Percentiles rank a stretch among this genome's conserved stretches.
These are phyloP conservation scores for Trichogramma dendrolimi DNA, from an alignment of 2,888 invertebrate species.

Conservation along the genomic window DNA sequence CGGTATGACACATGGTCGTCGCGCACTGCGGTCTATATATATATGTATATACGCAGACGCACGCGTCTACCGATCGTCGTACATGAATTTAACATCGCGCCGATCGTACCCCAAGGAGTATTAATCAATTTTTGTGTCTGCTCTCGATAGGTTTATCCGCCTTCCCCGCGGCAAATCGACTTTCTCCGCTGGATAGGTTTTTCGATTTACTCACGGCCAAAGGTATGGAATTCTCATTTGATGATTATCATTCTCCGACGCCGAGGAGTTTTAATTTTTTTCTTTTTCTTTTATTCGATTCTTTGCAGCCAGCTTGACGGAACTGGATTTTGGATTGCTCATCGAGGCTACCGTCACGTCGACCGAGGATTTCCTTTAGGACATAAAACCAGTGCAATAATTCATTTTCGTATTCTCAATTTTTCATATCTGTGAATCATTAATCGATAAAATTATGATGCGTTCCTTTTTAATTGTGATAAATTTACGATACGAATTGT, in stretches of 20 bases:
- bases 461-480: no score
- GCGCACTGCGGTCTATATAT: no score
- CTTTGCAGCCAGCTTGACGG: slow-evolving; percentile 69
- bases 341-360: slow-evolving; percentile 77
- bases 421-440: no score
- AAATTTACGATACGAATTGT: no score
- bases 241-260: not conserved
- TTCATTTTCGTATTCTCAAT: no score
- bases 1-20: slow-evolving; percentile 32
- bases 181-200: slow-evolving; percentile 79
- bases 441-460: no score
- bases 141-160: slow-evolving; percentile 64
- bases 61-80: no score
- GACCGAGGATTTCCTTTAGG: slow-evolving; percentile 55
- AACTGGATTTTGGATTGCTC: slow-evolving; percentile 78
- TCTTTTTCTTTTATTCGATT: slow-evolving; percentile 16
- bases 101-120: not conserved
- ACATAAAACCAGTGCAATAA: not conserved
- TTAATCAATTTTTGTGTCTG: slow-evolving; percentile 13
- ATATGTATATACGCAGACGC: no score
- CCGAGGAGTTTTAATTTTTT: not conserved
- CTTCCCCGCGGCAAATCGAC: slow-evolving; percentile 67
- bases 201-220: slow-evolving; percentile 80
- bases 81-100: not conserved
- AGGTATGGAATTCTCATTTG: slow-evolving; percentile 42